Conservation (phyloP, 2,113 vertebrate species). For the Mixornis gularis region DNA sequence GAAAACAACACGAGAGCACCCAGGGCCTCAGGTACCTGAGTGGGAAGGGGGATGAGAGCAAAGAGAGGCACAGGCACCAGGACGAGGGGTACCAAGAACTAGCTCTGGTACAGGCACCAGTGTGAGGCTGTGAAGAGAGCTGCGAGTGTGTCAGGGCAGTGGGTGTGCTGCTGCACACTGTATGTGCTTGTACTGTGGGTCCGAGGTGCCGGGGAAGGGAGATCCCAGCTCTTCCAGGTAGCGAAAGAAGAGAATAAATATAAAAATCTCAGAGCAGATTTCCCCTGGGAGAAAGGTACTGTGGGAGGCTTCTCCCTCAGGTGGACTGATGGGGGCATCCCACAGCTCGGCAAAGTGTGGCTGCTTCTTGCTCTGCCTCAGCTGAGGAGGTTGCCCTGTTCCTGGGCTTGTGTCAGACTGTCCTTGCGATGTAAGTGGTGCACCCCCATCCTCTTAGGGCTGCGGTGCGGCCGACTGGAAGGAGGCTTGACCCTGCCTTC, state of each 20-base stretch:
- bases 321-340: not conserved
- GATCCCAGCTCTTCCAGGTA: conserved; percentile 19
- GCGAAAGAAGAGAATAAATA: conserved; percentile 54
- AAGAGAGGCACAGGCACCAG: conserved; percentile 24
- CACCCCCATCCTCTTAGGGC: conserved; percentile 95
- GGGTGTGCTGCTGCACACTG: not conserved
- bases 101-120: conserved; percentile 20
- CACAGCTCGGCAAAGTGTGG: not conserved
- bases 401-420: conserved; percentile 92
- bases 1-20: not conserved
- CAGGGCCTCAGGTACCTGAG: conserved; percentile 22
- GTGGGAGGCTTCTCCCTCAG: not conserved
- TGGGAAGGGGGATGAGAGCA: not conserved
- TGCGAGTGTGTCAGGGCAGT: not conserved
- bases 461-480: conserved; percentile 79
- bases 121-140: conserved; percentile 38
- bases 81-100: conserved; percentile 11
- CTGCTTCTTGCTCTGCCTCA: conserved; percentile 60
- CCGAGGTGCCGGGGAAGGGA: not conserved
- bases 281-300: not conserved
- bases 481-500: conserved; percentile 61
- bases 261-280: conserved; percentile 10
- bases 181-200: not conserved
- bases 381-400: conserved; percentile 92
- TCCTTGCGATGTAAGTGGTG: conserved; percentile 96